A percentile compares a stretch with the other conserved stretches of the same genome.
Evolutionary conservation across 2,888 invertebrate species (phyloP).

Genomic region (Drosophila demipolita): DNA sequence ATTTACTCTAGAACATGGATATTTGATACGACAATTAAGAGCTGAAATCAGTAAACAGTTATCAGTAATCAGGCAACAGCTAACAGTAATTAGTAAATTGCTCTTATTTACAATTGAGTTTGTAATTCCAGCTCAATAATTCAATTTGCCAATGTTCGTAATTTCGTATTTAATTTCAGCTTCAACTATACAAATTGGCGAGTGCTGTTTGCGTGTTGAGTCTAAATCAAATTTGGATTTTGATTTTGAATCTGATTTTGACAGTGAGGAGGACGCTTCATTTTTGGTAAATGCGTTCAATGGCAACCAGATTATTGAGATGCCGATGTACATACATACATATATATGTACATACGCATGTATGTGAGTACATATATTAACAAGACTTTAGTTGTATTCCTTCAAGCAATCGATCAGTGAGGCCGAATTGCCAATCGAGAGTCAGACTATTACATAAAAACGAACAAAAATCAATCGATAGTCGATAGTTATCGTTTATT

Average conservation of each 20-base stretch:
- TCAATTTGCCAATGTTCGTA: background rate
- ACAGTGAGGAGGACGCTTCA: constrained; percentile 40
- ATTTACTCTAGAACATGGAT: background rate
- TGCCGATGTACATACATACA: background rate
- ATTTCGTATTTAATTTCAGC: no score
- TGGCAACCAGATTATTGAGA: constrained; percentile 35
- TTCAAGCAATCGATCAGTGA: constrained; percentile 27
- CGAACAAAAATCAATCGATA: background rate
- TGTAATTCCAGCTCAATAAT: background rate
- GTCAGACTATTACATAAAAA: constrained; percentile 6
- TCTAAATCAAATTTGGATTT: constrained; percentile 45
- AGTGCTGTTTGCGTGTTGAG: background rate
- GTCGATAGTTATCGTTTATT: no score
- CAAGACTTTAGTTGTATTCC: constrained; percentile 26
- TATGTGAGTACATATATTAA: constrained; percentile 11
- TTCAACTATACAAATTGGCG: no score
- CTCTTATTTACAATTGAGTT: background rate
- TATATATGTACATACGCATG: background rate
- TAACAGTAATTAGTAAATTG: no score
- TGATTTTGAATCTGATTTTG: constrained; percentile 31
- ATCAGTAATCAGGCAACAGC: background rate
- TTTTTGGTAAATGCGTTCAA: constrained; percentile 55
- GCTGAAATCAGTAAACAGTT: background rate
- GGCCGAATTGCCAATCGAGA: constrained; percentile 1
- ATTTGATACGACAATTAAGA: no score